Evolutionary conservation across 2,113 vertebrate genomes (phyloP).

Genomic region (Ivindomyrus marchei): DNA sequence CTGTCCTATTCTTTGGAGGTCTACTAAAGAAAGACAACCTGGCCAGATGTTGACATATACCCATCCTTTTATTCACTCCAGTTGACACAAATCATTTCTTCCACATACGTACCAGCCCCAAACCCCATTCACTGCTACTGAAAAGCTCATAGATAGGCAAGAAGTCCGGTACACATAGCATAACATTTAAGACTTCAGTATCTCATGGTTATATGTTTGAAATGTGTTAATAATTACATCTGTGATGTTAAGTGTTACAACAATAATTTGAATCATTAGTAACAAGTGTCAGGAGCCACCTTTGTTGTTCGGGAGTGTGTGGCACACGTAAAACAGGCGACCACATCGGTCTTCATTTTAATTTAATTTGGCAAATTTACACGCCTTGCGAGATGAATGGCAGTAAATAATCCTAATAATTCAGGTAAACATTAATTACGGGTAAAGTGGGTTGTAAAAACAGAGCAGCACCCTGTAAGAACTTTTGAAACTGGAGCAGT

Average conservation of each 20-base stretch:
- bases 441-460: not conserved
- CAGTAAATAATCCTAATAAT: not conserved
- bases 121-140: not conserved
- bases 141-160: not conserved
- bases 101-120: not conserved
- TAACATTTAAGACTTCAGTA: not conserved
- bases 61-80: not conserved
- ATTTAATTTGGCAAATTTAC: not conserved
- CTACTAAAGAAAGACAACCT: not conserved
- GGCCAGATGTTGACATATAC: not conserved
- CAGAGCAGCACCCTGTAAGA: not conserved
- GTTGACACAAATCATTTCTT: not conserved
- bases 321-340: not conserved
- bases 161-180: not conserved
- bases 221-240: not conserved
- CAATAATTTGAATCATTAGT: not conserved
- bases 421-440: not conserved
- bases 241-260: not conserved
- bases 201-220: not conserved
- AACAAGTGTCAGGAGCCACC: not conserved
- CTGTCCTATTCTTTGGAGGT: not conserved
- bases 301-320: not conserved
- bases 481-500: not conserved
- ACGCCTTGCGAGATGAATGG: not conserved
- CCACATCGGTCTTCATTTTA: not conserved